Evolutionary conservation across 2,888 invertebrate genomes (phyloP).

Genomic region (Nomada ferruginata): DNA sequence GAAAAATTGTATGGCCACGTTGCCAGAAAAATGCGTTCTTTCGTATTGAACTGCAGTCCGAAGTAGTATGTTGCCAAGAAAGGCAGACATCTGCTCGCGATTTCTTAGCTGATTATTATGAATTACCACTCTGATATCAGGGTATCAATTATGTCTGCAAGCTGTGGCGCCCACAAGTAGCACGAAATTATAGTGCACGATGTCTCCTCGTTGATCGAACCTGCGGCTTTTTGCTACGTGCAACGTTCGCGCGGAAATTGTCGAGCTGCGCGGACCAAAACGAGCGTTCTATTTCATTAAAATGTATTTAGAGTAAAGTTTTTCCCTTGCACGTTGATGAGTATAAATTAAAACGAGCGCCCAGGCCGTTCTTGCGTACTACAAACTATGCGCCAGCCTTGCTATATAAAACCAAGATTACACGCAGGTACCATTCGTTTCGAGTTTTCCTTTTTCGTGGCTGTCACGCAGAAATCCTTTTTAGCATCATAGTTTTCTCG

Average conservation of each 20-base stretch:
- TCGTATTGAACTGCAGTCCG: conserved; percentile 52
- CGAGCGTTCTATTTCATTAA: conserved; percentile 48
- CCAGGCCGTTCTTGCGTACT: background rate
- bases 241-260: conserved; percentile 31
- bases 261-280: background rate
- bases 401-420: conserved; percentile 18
- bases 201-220: conserved; percentile 60
- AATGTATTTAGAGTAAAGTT: conserved; percentile 53
- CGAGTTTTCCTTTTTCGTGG: background rate
- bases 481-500: background rate
- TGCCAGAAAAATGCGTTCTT: conserved; percentile 52
- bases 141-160: conserved; percentile 60
- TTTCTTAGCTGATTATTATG: conserved; percentile 58
- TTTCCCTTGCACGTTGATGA: conserved; percentile 38
- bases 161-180: conserved; percentile 56
- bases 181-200: conserved; percentile 59
- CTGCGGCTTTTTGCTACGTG: conserved; percentile 32
- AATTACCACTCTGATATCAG: conserved; percentile 56
- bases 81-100: conserved; percentile 42
- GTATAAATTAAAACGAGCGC: conserved; percentile 21
- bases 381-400: background rate
- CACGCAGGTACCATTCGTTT: background rate
- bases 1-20: conserved; percentile 15
- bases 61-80: conserved; percentile 35
- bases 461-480: background rate